Conservation (phyloP, 2,113 vertebrate species). For the Egretta garzetta region DNA sequence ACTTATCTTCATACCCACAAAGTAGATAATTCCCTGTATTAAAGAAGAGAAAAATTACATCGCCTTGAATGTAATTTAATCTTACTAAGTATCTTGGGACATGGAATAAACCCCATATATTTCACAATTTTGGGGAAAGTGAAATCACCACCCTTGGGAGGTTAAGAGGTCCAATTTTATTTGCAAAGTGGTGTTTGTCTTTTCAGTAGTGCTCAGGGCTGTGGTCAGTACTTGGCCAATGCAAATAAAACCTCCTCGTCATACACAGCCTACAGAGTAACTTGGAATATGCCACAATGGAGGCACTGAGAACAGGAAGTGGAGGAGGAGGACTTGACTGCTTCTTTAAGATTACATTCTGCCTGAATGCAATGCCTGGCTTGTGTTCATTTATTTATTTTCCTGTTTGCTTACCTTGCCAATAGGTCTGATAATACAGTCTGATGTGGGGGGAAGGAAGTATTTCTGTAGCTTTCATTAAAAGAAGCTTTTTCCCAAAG, state of each 20-base stretch:
- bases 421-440: neutral
- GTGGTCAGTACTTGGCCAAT: neutral
- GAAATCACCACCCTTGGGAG: constrained; percentile 54
- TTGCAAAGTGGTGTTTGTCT: constrained; percentile 15
- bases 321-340: neutral
- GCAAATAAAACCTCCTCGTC: neutral
- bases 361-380: neutral
- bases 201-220: constrained; percentile 27
- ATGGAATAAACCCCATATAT: constrained; percentile 5
- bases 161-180: neutral
- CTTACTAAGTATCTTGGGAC: neutral
- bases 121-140: constrained; percentile 53
- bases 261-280: neutral
- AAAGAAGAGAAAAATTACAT: neutral
- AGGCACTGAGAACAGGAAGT: neutral
- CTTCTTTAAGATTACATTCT: neutral
- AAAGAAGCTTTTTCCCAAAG: neutral
- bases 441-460: neutral
- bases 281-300: neutral
- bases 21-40: neutral
- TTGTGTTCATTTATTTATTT: neutral
- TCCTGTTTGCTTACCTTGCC: neutral
- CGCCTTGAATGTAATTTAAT: neutral
- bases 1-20: neutral
- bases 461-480: neutral